A percentile compares a stretch with the other conserved stretches of the same genome.
These are phyloP conservation scores for Trachymyrmex septentrionalis DNA, from an alignment of 1,140 invertebrate genomes.

Conservation along the genomic window DNA sequence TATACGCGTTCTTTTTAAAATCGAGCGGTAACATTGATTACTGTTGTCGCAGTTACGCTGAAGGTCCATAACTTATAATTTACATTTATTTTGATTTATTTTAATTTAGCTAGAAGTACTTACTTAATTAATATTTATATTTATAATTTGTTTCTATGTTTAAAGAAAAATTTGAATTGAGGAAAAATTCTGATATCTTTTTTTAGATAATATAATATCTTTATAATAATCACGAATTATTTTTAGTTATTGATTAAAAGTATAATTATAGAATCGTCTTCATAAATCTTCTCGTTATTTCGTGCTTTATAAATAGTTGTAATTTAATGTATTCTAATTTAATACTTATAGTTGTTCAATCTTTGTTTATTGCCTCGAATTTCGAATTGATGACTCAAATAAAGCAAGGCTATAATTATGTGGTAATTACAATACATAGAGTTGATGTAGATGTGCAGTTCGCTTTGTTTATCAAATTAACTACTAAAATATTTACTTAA, in stretches of 20 bases:
- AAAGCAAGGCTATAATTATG: constrained; percentile 1
- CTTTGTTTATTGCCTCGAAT: background rate
- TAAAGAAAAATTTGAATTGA: constrained; percentile 12
- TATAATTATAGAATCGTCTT: background rate
- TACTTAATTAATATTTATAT: background rate
- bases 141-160: constrained; percentile 9
- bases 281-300: background rate
- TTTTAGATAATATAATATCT: background rate
- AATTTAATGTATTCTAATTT: background rate
- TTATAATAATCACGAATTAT: constrained; percentile 5
- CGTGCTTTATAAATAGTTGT: background rate
- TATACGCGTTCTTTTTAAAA: background rate
- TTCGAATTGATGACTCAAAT: background rate
- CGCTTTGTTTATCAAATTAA: background rate
- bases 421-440: background rate
- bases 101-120: background rate
- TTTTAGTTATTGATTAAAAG: background rate
- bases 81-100: constrained; percentile 7
- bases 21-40: background rate
- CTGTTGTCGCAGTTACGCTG: background rate
- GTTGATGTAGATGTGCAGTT: background rate
- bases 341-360: background rate
- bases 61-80: background rate
- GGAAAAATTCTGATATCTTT: background rate
- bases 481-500: background rate